A percentile compares a stretch with the other conserved stretches of the same genome.
Evolutionary conservation across 2,113 vertebrate genomes (phyloP).

Genomic region (Phasianus colchicus): DNA sequence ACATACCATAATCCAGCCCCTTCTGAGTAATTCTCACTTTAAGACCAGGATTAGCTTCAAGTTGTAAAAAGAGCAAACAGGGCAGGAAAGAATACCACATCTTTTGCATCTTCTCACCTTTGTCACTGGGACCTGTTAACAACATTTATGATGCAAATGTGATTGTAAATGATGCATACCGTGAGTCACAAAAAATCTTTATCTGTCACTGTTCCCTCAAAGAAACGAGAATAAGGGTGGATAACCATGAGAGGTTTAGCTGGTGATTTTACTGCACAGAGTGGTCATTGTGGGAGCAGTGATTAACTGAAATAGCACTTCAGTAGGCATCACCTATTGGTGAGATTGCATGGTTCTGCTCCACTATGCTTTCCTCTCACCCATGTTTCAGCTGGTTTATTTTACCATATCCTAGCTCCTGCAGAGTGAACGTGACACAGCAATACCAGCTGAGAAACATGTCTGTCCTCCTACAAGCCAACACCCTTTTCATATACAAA

Average conservation of each 20-base stretch:
- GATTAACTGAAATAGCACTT: not conserved
- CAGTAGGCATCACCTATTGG: not conserved
- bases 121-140: slow-evolving; percentile 36
- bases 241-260: not conserved
- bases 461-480: not conserved
- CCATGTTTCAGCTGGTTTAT: not conserved
- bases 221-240: not conserved
- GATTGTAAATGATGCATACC: not conserved
- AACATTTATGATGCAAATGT: not conserved
- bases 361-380: not conserved
- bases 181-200: not conserved
- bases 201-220: not conserved
- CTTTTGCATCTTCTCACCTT: slow-evolving; percentile 7
- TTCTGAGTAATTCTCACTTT: slow-evolving; percentile 62
- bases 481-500: not conserved
- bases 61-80: not conserved
- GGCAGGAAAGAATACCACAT: slow-evolving; percentile 59
- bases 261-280: not conserved
- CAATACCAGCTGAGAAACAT: not conserved
- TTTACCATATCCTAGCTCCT: not conserved
- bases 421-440: not conserved
- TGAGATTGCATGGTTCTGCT: not conserved
- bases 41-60: slow-evolving; percentile 58
- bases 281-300: not conserved
- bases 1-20: slow-evolving; percentile 49